Evolutionary conservation across 2,888 invertebrate species (phyloP), one percentile per base, ranked within the genome.

Genomic region (Petrolisthes manimaculis): DNA sequence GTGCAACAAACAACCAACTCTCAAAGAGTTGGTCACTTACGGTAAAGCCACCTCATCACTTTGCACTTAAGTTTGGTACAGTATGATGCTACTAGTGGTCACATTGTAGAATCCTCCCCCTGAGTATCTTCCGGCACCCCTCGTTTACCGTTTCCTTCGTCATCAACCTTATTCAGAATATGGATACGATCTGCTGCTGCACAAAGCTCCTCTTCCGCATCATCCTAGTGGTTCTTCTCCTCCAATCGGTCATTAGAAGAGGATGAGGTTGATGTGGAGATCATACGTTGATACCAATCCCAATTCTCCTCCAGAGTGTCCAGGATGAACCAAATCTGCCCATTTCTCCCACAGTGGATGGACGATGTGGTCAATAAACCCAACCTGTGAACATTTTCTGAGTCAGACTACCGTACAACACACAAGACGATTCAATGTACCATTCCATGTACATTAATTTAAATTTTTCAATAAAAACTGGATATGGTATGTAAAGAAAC

Each of bases 331-430:
- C 91, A 99, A 95, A 93, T 99, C 99, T 18, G 98, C 99, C 99
- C 99, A 99, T 84, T 99, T 99, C 94, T 99, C 99, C 98, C 99
- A 99, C 91, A 99, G 94, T 3, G 99, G 99, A 94, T 99, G 99
- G 74, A 99, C 99, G 93, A 99, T 99, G 94, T 99, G 99, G 94
- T 99, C 99, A 93, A 99, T 99, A 93, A 99, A 99, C 92, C 99
- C 99, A 93, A 99, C 98, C 95, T 95, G 92, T 14, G 80, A 67
- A 86, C 21, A 24, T 24, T 18, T 56, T 56, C 37, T 37, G 37
- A 1, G 37, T 37, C 37, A 37, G 37, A 37, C 80, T 9, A 88
- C 37, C 37, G 37, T 37, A 37, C 61, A 77, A 9, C 9, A 4
- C 21, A 75, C 53, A 71, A 54, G 21, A 74, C 18, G 18, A 4